Base-by-base conservation (phyloP, 2,888 invertebrate species). In the Noctua pronuba region DNA sequence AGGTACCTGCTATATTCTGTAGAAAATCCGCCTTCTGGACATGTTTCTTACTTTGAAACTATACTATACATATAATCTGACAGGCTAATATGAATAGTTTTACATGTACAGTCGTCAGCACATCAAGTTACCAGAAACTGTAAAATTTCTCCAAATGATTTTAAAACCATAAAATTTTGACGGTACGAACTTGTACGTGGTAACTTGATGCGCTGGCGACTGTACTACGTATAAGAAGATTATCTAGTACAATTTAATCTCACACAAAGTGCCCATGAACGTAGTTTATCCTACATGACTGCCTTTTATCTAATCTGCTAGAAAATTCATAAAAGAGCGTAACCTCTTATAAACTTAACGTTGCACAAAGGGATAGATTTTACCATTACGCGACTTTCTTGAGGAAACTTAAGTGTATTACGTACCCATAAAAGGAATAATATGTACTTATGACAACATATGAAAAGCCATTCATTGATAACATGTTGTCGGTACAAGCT, bases 291-390 rank as follows among this genome's bases (percentile, higher is more conserved):
- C 60, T 28, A 18, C 11, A 38, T 21, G 13, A 4, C n/a, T 55
- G n/a, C 65, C 64, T 85, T 58, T 68, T 64, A 85, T 60, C 62
- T 28, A 31, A 38, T 10, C 67, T 44, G 21, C n/a, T 86, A 66
- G 28, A 60, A 65, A 77, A 82, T 73, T 77, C 68, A 86, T 86
- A 86, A 86, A 82, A 41, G 35, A 46, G 74, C 24, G 46, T 62
- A 21, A 60, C 21, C n/a, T 60, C 28, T 52, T 44, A 52, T 49
- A 60, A 64, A 66, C 60, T 82, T 58, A 76, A 46, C 16, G 16
- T 60, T 76, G 28, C 46, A 76, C 65, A 73, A 75, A 75, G 60
- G 41, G 13, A 66, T 35, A 35, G 38, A 78, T 55, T 52, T 55
- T 31, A 58, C 64, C 58, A 55, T 75, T 68, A 69, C 41, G 24